phyloP scores from a whole-genome alignment of 1,140 invertebrate genomes.

The Formica selysi region DNA sequence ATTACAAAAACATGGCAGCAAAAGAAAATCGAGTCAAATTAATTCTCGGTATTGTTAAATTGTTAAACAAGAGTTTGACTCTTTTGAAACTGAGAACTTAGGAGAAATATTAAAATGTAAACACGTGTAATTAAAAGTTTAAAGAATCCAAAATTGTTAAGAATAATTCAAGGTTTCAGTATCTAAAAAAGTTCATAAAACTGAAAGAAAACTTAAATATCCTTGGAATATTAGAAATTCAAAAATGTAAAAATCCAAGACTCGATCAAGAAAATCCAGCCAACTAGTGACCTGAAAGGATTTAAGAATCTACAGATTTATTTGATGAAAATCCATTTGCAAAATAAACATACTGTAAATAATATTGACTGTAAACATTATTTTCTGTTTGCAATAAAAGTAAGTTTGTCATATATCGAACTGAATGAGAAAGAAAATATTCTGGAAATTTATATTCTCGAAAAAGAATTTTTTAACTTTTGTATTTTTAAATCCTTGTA shows the following conservation, averaged over 20 bases:
- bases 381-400: not conserved
- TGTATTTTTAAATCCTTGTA: conserved; percentile 48
- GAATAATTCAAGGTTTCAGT: not conserved
- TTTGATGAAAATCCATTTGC: not conserved
- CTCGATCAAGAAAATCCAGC: conserved; percentile 23
- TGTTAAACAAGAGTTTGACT: not conserved
- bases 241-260: conserved; percentile 10
- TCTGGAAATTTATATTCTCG: conserved; percentile 31
- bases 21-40: not conserved
- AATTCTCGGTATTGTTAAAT: too few species aligned
- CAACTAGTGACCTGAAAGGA: too few species aligned
- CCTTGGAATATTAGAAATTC: not conserved
- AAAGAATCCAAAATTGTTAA: not conserved
- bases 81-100: not conserved
- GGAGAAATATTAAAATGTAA: not conserved
- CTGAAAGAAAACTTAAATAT: not conserved
- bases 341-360: conserved; percentile 39
- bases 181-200: not conserved
- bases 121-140: not conserved
- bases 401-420: not conserved
- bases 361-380: not conserved
- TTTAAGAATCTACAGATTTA: too few species aligned
- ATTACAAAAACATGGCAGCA: not conserved
- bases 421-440: not conserved
- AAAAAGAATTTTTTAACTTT: conserved; percentile 16